Evolutionary conservation across 2,113 vertebrate genomes (phyloP), one percentile per base, ranked within the genome.

Genomic region (Octodon degus): DNA sequence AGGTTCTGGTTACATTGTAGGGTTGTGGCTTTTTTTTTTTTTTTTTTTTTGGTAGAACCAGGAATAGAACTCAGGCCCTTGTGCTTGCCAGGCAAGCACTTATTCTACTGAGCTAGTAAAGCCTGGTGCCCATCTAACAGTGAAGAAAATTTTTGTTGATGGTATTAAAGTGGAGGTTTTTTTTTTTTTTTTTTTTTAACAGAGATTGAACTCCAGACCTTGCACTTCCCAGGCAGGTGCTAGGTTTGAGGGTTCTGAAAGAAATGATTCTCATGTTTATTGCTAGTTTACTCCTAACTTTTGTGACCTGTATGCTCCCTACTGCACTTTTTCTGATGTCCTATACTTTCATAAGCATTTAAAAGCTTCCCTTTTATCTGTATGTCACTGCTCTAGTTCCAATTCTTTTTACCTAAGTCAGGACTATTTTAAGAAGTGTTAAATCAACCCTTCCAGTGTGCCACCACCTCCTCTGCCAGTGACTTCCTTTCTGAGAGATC

Each of bases 401-500:
- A 86, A 43, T 94, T 92, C 67, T 92, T 87, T 24, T 53, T 83
- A 19, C 70, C 55, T 58, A 50, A 17, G n/a, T 70, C 74, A 83
- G 32, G n/a, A 74, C 82, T 87, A 77, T 80, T 88, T 85, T 88
- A 50, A 37, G 37, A 91, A 83, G 50, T 85, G 79, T 95, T 67
- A 91, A 84, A 81, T 30, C 37, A 62, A 16, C 9, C 34, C 11
- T 72, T 90, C 77, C 12, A 25, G 6, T 63, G 13, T 25, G 84
- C 63, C 63, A 68, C 43, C 17, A 40, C 58, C 13, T 74, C 55
- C 68, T 92, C 65, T 37, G 32, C 68, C 77, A 63, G 70, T 93
- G 50, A 88, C 63, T 80, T 34, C 24, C n/a, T 24, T 63, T 11
- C 53, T 60, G 53, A 67, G 63, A 50, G 24, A 72, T n/a, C 20